Evolutionary conservation across 2,113 vertebrate species (phyloP).

Genomic region (Pelecanus crispus): DNA sequence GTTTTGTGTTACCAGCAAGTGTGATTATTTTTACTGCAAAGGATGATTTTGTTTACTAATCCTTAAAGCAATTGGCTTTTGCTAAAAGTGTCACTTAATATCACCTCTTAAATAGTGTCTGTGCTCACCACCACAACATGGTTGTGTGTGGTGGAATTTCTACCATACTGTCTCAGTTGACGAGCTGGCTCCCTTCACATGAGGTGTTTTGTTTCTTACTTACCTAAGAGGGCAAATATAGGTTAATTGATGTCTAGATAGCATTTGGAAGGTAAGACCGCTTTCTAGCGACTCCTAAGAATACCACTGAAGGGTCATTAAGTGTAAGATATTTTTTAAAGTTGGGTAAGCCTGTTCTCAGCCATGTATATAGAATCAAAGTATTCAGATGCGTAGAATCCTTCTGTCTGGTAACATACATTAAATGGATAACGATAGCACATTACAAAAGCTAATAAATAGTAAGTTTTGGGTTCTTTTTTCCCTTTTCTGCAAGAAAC

Average conservation of each 20-base stretch:
- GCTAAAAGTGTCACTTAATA: not conserved
- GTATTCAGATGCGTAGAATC: not conserved
- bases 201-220: not conserved
- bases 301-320: not conserved
- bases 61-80: conserved; percentile 8
- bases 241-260: not conserved
- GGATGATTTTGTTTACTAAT: conserved; percentile 26
- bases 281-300: not conserved
- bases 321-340: not conserved
- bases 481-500: not conserved
- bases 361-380: not conserved
- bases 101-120: not conserved
- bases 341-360: not conserved
- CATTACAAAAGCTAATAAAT: not conserved
- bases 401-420: not conserved
- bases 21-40: not conserved
- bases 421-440: not conserved
- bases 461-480: not conserved
- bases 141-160: not conserved
- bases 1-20: not conserved
- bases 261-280: not conserved
- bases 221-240: not conserved
- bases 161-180: not conserved
- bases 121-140: not conserved
- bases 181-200: not conserved